Evolutionary conservation across 2,113 vertebrate genomes (phyloP).

Genomic region (Tenrec ecaudatus): DNA sequence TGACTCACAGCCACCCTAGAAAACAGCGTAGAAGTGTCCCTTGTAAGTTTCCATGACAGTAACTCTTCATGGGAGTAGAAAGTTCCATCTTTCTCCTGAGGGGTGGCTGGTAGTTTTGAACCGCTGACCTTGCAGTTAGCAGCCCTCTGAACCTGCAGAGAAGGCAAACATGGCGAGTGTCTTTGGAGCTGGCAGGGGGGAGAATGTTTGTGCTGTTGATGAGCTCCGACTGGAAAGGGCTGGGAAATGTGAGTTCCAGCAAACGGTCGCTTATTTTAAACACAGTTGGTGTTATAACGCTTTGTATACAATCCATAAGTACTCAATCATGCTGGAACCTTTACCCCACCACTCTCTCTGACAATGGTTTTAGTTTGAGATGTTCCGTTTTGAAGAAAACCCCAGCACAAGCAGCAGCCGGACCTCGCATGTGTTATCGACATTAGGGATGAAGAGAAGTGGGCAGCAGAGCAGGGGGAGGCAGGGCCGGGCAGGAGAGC

Average conservation of each 20-base stretch:
- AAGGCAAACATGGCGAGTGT: background rate
- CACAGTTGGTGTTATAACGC: background rate
- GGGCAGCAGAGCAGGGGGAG: background rate
- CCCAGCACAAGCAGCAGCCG: background rate
- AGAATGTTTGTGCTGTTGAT: background rate
- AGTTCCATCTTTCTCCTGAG: too few species aligned
- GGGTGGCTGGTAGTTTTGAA: too few species aligned
- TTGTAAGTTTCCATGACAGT: too few species aligned
- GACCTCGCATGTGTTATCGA: fast-evolving
- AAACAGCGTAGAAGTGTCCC: too few species aligned
- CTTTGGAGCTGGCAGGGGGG: background rate
- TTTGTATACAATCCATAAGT: fast-evolving
- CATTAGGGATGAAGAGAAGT: background rate
- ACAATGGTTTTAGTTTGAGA: background rate
- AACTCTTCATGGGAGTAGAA: too few species aligned
- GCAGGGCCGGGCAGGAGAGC: background rate
- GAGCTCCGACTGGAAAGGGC: background rate
- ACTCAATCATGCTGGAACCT: background rate
- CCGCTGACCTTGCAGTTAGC: too few species aligned
- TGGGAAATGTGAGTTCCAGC: background rate
- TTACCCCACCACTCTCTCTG: background rate
- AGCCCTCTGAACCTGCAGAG: too few species aligned
- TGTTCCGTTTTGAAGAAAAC: background rate
- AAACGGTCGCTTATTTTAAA: background rate
- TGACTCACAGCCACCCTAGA: too few species aligned